Evolutionary conservation across 2,797 vertebrate genomes (phyloP), one percentile per base, ranked within the genome.

Genomic region (Tangara arthus): DNA sequence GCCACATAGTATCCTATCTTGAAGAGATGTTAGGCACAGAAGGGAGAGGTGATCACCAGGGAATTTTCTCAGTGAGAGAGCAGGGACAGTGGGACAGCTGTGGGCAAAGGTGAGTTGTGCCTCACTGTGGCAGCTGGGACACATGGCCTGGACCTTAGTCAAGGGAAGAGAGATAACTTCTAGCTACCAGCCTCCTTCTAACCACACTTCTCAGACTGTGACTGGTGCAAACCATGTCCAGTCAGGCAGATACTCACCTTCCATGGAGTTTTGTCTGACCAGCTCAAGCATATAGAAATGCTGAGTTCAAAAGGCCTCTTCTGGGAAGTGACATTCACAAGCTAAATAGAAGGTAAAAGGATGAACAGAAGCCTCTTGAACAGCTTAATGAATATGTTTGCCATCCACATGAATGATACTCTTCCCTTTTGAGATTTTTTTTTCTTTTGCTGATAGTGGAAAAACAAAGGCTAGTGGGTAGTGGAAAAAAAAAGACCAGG

Each of bases 281-380:
- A 65, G 6, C 12, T 63, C 12, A 39, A 8, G 3, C 4, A 3
- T 32, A 24, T 8, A 73, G 39, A 89, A 83, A 39, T 47, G 15
- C 16, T 70, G 27, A 32, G 6, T 15, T 70, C 26, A 50, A 26
- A 81, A 8, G 24, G 2, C 27, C 13, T 63, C 8, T 66, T 77
- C 13, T 32, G 63, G 13, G 8, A 2, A 4, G 0, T 52, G 32
- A 59, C 2, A 1, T 69, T 82, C 30, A 44, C 4, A 11, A 78
- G 28, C 2, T 41, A 56, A 89, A 66, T 5, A 17, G 23, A 71
- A 86, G 24, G 35, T 30, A 90, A 66, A 83, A 30, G 15, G 77
- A 56, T 64, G 12, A 90, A 19, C 24, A 70, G 12, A 41, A 76
- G 4, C 5, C 16, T 44, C 69, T 50, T 73, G 34, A 75, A 60